Base-by-base conservation (phyloP, 2,888 invertebrate species). In the Labia minor region DNA sequence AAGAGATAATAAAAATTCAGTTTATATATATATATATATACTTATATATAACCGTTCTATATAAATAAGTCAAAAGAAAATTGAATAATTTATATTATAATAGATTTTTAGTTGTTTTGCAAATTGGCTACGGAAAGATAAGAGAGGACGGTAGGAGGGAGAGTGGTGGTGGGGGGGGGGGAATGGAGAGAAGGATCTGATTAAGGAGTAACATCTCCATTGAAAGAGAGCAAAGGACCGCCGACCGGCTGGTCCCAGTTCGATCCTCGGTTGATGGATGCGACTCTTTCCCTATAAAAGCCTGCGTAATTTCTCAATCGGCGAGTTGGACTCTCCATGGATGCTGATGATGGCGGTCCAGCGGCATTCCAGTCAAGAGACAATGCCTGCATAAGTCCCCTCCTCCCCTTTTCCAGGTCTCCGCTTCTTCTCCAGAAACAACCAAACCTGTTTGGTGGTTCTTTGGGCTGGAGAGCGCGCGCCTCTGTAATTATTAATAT, bases 221-320 rank as follows among this genome's bases (percentile, higher is more conserved):
- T 14, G 49, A 14, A 33, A 49, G 8, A 49, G 16, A 4, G 16
- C n/a, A 49, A 49, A 49, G 16, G 49, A 49, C 49, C 49, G 49
- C 33, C 33, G 11, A 33, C 33, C 33, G 11, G 33, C 33, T 33
- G 33, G 33, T 33, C 33, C 33, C 33, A 16, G 49, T 49, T 49
- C 49, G 49, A 49, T 49, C 16, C 49, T 14, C 14, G 49, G 49
- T 49, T 49, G 49, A 49, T 49, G 49, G 49, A 49, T 49, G 49
- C 2, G 49, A 49, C 49, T 49, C 49, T 49, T 49, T 49, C 49
- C 14, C 49, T 49, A 49, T 49, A 49, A 49, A 49, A 49, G 49
- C 49, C 49, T 49, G 49, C 49, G 49, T 49, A 49, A 49, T 49
- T 49, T 49, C 49, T 49, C 49, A 49, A 49, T 49, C 49, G 49